Percentiles rank a stretch among this genome's conserved stretches.
phyloP scores from a whole-genome alignment of 2,797 vertebrate genomes.

The Avahi laniger region DNA sequence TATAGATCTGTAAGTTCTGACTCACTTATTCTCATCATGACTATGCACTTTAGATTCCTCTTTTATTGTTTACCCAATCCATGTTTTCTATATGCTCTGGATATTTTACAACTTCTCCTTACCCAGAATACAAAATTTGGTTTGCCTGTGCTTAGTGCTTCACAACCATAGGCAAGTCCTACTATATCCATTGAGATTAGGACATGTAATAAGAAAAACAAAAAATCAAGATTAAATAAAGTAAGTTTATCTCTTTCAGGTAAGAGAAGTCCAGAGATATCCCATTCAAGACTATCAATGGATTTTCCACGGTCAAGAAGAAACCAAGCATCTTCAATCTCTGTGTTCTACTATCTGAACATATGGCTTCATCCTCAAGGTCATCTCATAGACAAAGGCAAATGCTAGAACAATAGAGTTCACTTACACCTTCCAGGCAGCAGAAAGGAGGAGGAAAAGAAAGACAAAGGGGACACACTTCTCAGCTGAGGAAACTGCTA shows the following conservation, averaged over 20 bases:
- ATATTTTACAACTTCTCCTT: constrained; percentile 4
- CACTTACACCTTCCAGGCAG: not conserved
- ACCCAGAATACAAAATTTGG: not conserved
- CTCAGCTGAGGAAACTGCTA: not conserved
- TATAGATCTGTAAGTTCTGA: not conserved
- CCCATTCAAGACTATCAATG: not conserved
- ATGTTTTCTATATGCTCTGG: not conserved
- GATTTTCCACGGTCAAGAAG: not conserved
- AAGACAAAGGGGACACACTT: not conserved
- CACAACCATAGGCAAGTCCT: not conserved
- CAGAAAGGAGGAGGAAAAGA: not conserved
- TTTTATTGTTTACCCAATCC: not conserved
- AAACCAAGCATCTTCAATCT: not conserved
- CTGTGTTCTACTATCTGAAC: not conserved
- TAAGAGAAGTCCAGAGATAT: not conserved
- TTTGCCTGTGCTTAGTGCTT: not conserved
- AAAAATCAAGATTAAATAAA: not conserved
- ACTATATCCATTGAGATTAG: not conserved
- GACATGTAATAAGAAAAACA: not conserved
- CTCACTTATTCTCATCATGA: not conserved
- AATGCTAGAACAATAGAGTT: not conserved
- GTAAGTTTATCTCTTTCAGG: not conserved
- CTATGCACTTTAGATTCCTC: not conserved
- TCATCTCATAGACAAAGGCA: not conserved
- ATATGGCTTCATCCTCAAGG: not conserved